A percentile compares a stretch with the other conserved stretches of the same genome.
These are phyloP conservation scores for Macroteleia sp. DNA, from an alignment of 2,888 invertebrate species.

Conservation along the genomic window DNA sequence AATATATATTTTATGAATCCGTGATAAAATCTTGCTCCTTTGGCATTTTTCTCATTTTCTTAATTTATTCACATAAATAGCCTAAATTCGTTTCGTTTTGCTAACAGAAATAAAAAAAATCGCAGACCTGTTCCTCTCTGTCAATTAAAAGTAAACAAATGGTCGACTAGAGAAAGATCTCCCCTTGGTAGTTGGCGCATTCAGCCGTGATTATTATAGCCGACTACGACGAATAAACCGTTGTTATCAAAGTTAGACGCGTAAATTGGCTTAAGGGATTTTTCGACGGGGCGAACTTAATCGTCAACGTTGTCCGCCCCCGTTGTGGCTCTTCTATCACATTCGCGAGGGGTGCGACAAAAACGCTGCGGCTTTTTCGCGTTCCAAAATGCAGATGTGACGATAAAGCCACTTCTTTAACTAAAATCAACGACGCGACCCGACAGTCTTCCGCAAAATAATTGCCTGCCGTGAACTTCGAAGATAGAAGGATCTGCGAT, in stretches of 20 bases:
- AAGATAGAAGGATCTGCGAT: conserved; percentile 27
- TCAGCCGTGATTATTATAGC: conserved; percentile 45
- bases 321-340: conserved; percentile 27
- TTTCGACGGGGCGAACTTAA: conserved; percentile 72
- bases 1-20: too few species aligned
- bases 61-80: too few species aligned
- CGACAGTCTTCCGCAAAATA: conserved; percentile 35
- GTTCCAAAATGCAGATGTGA: conserved; percentile 43
- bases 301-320: conserved; percentile 70
- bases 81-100: too few species aligned
- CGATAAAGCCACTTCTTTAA: conserved; percentile 52
- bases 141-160: conserved; percentile 52
- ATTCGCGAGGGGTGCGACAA: conserved; percentile 27
- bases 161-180: background rate
- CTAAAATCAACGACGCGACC: conserved; percentile 43
- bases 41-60: too few species aligned
- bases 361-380: conserved; percentile 17
- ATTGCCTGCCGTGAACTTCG: conserved; percentile 32
- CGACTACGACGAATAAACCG: conserved; percentile 60
- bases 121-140: conserved; percentile 19
- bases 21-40: too few species aligned
- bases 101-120: too few species aligned
- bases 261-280: conserved; percentile 83
- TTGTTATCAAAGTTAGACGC: conserved; percentile 72
- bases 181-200: conserved; percentile 11